Evolutionary conservation across 1,140 invertebrate species (phyloP).

Genomic region (Hormaphis cornu): DNA sequence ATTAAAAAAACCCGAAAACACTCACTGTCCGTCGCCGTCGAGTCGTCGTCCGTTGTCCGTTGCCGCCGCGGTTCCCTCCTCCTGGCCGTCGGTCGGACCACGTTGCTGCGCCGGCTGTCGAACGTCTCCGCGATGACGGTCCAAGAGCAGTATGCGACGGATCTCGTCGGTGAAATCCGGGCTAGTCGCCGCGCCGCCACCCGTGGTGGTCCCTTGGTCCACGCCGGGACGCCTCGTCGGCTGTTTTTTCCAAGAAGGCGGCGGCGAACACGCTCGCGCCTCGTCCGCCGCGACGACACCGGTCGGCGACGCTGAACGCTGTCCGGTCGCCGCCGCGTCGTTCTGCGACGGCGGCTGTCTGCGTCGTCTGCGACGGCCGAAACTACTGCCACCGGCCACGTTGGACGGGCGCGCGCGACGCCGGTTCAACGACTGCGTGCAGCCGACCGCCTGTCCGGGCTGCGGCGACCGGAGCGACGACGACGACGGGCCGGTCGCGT

Average conservation of each 20-base stretch:
- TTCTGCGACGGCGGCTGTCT: not conserved
- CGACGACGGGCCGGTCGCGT: not conserved
- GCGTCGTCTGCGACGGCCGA: not conserved
- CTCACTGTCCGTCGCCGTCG: too few species aligned
- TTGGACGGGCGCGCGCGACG: not conserved
- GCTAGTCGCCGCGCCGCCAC: not conserved
- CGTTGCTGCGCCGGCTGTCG: not conserved
- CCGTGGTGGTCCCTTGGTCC: not conserved
- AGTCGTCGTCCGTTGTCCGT: not conserved
- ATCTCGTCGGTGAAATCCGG: constrained; percentile 2
- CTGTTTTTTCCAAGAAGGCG: not conserved
- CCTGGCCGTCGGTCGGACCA: not conserved
- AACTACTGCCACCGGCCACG: not conserved
- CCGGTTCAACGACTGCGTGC: not conserved
- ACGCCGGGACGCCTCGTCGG: not conserved
- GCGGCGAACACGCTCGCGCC: not conserved
- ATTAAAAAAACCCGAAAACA: too few species aligned
- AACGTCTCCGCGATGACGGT: not conserved
- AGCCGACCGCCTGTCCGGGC: not conserved
- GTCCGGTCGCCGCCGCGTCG: not conserved
- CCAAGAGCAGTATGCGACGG: not conserved
- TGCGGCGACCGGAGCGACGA: not conserved
- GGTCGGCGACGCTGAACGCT: not conserved
- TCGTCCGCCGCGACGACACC: not conserved
- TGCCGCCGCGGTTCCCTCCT: too few species aligned